Evolutionary conservation across 1,140 invertebrate genomes (phyloP).

Genomic region (Euglossa dilemma): DNA sequence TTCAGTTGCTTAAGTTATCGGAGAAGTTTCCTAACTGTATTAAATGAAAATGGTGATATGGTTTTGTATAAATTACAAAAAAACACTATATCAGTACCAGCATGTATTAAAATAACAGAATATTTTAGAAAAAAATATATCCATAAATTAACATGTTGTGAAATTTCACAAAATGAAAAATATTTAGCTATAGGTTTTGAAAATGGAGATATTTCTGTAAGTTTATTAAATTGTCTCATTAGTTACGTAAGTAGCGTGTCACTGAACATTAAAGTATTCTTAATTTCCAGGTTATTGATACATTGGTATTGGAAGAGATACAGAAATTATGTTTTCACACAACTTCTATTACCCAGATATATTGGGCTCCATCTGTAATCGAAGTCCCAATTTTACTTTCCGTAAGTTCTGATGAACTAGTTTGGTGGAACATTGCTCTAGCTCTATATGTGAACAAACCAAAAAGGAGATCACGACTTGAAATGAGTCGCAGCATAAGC

Average conservation of each 20-base stretch:
- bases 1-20: constrained; percentile 71
- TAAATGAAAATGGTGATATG: constrained; percentile 58
- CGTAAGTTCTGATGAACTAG: constrained; percentile 73
- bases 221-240: constrained; percentile 18
- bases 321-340: constrained; percentile 68
- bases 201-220: constrained; percentile 77
- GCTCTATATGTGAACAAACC: constrained; percentile 51
- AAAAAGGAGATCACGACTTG: constrained; percentile 68
- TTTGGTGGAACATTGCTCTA: constrained; percentile 76
- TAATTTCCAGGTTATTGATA: constrained; percentile 74
- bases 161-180: constrained; percentile 76
- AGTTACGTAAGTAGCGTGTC: neutral
- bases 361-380: constrained; percentile 72
- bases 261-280: constrained; percentile 8
- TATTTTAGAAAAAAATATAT: constrained; percentile 45
- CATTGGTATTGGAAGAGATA: constrained; percentile 54
- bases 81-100: constrained; percentile 6
- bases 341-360: constrained; percentile 70
- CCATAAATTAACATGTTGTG: constrained; percentile 69
- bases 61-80: constrained; percentile 46
- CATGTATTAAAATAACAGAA: constrained; percentile 28
- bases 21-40: constrained; percentile 70
- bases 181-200: constrained; percentile 77
- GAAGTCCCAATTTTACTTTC: constrained; percentile 73
- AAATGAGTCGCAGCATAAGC: constrained; percentile 70